phyloP scores from a whole-genome alignment of 2,113 vertebrate genomes.

The Callorhinus ursinus region DNA sequence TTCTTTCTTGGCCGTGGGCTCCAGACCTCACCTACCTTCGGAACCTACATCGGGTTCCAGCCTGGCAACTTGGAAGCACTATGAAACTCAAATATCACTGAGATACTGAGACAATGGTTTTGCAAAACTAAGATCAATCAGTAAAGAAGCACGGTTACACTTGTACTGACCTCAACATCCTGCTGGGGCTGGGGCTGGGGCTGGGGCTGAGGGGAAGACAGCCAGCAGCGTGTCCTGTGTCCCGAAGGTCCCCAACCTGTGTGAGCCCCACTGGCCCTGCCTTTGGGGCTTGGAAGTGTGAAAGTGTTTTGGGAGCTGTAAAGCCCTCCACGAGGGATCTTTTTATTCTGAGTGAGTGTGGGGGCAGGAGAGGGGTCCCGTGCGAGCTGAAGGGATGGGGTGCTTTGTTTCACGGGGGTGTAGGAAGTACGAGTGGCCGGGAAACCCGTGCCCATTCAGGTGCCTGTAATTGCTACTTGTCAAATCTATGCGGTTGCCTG shows the following conservation, averaged over 20 bases:
- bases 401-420: background rate
- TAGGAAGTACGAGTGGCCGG: background rate
- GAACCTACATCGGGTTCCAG: background rate
- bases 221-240: background rate
- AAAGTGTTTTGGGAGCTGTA: slow-evolving; percentile 33
- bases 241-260: accelerated
- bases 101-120: background rate
- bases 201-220: background rate
- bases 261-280: background rate
- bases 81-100: background rate
- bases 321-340: background rate
- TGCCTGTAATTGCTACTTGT: slow-evolving; percentile 44
- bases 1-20: background rate
- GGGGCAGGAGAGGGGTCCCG: background rate
- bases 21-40: background rate
- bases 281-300: background rate
- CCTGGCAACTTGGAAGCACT: background rate
- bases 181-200: background rate
- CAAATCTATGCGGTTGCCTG: background rate
- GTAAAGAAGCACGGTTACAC: background rate
- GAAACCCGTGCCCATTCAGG: background rate
- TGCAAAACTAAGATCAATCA: background rate
- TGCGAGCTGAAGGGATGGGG: background rate
- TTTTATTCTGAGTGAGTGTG: background rate
- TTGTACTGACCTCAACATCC: background rate